Base-by-base conservation (phyloP, 2,797 vertebrate species). In the Euphonia xanthogaster region DNA sequence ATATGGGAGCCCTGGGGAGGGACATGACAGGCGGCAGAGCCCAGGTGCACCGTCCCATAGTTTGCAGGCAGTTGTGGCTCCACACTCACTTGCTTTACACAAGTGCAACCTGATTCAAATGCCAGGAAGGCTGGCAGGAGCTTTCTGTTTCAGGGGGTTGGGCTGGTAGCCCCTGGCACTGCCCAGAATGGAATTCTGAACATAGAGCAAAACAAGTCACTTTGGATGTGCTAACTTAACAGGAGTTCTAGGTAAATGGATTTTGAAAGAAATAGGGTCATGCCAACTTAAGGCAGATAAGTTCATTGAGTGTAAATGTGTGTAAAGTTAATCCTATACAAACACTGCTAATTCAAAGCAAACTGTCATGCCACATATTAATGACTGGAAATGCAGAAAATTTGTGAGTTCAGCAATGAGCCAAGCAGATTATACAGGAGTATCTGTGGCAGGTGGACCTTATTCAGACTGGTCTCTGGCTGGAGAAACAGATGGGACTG, bases 61-160 rank as follows among this genome's bases (percentile, higher is more conserved):
- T 23, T 21, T 63, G 9, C 23, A 83, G 48, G 23, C 22, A 66
- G 16, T 8, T 42, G 12, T 8, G 4, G 3, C 31, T 21, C 31
- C 0, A 0, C 2, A 1, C 39, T 83, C 27, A 8, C 28, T 78
- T 53, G 28, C 18, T 90, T 67, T 24, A 50, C 3, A 0, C 22
- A 20, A 2, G 2, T n/a, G 22, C 19, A 67, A 20, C 24, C 37
- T 40, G 33, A 33, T 16, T 53, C 40, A 63, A 35, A 53, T 1
- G 3, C 61, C 44, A 65, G 2, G 8, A 68, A 62, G 31, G 14
- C n/a, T 81, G 31, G 6, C 42, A 33, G 33, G 12, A 83, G 6
- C 8, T 60, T 58, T 44, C 23, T 55, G 0, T 37, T 57, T 30
- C 24, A 35, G 24, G 3, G 7, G 5, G 5, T 30, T 85, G 71